Evolutionary conservation across 2,113 vertebrate genomes (phyloP), one percentile per base, ranked within the genome.

Genomic region (Edolisoma coerulescens): DNA sequence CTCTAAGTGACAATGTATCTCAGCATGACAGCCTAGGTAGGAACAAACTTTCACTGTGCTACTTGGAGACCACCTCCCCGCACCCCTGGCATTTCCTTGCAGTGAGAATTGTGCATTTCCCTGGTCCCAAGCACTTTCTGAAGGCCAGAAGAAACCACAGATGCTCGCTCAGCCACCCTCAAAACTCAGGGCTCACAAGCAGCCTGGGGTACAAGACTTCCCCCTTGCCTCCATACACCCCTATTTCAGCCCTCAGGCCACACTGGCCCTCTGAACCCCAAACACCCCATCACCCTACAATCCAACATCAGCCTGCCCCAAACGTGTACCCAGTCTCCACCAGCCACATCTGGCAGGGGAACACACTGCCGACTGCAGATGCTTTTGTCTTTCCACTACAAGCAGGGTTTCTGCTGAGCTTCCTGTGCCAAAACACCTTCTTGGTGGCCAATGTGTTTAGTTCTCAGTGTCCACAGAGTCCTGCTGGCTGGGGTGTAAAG

Each of bases 341-440:
- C 69, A 81, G 45, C 56, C 76, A 76, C 67, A 73, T 8, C 78
- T 63, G 61, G 37, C 78, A 41, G 24, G 30, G 28, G 12, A 63
- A 11, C 69, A 78, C 65, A 20, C 30, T 1, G 0, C 63, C 7
- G 1, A 5, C 26, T 19, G 28, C 73, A 53, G 28, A 27, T 5
- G 16, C 49, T 64, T 49, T 76, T 14, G 1, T n/a, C 76, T 65
- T 68, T 27, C 44, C 13, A 8, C 30, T 26, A 10, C 22, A 44
- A 76, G n/a, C 32, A 60, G 32, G 2, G 15, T 4, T 87, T 50
- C 65, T 68, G 37, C 45, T 26, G 33, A 61, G 60, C 3, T 0
- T 56, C 37, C 63, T 13, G 5, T 26, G n/a, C 67, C 71, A 96
- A 57, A 90, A 90, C 53, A 69, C 57, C 63, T 76, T 30, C 70